Evolutionary conservation across 2,113 vertebrate genomes (phyloP), one percentile per base, ranked within the genome.

Genomic region (Electrona antarctica): DNA sequence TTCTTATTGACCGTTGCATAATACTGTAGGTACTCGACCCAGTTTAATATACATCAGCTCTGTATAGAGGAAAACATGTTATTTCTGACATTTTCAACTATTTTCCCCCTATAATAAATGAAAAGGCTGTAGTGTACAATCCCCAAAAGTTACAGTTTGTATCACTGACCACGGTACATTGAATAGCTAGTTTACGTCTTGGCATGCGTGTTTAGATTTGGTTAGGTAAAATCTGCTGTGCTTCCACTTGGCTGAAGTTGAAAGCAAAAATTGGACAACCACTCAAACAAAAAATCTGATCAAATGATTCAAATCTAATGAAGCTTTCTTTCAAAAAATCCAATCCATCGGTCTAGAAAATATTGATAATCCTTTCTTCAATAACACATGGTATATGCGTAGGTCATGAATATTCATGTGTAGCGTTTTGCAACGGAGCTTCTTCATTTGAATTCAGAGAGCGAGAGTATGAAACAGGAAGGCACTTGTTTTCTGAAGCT

Each of bases 401-500:
- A 41, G 33, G 33, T 41, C 33, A 41, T 41, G 33, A 41, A 41
- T 41, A 41, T 41, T 41, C 33, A 41, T n/a, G 13, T 10, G n/a
- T 6, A 52, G 46, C 8, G 41, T 29, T 41, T 41, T 4, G 4
- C 1, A 12, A 54, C 47, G 11, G 33, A 47, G 6, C 60, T 60
- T 41, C 11, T 49, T 0, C 10, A 60, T 77, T 68, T 57, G 49
- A 62, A 67, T 65, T 72, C 62, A 48, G 21, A 48, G 21, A 58
- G 57, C 4, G 47, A 78, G 63, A 21, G 0, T 48, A 15, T 12
- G 0, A 62, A 79, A 84, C 77, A 83, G 86, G 84, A 85, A 85
- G 60, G 60, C 61, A 63, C 82, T 81, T 84, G 83, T 82, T 71
- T 78, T 60, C 73, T 0, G 45, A 1, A 55, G 72, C 57, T 11